Evolutionary conservation across 92 coral and sea anemone species (phyloP).

Genomic region (Zoanthus solanderi): DNA sequence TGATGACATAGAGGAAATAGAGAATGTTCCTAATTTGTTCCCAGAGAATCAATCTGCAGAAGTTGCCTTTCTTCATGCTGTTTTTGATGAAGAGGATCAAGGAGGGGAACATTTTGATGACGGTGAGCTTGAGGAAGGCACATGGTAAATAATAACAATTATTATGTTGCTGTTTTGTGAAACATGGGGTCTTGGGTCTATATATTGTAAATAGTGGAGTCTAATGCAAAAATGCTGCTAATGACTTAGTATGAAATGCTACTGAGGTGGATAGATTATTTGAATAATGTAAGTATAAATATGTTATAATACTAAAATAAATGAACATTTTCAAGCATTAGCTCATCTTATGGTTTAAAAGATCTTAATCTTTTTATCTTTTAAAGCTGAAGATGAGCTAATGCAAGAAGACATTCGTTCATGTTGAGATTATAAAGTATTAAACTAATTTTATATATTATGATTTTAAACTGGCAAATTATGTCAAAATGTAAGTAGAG

Average conservation of each 20-base stretch:
- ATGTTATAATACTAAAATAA: no score
- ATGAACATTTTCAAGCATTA: neutral
- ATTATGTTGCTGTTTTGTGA: conserved; percentile 3
- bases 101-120: conserved; percentile 8
- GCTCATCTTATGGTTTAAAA: neutral
- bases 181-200: neutral
- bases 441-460: no score
- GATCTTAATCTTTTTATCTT: neutral
- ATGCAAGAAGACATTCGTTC: no score
- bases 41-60: neutral
- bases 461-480: no score
- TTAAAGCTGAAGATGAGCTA: neutral
- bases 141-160: conserved; percentile 6
- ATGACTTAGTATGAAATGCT: no score
- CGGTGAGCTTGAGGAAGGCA: conserved; percentile 5
- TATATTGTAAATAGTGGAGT: neutral
- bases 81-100: conserved; percentile 7
- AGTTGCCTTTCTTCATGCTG: neutral
- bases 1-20: conserved; percentile 50
- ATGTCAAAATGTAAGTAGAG: no score
- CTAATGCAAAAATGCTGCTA: neutral
- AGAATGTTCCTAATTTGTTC: neutral
- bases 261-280: no score
- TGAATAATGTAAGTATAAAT: no score
- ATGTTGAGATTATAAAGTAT: no score